Conservation (phyloP, 2,888 invertebrate species). For the Ceramica pisi region DNA sequence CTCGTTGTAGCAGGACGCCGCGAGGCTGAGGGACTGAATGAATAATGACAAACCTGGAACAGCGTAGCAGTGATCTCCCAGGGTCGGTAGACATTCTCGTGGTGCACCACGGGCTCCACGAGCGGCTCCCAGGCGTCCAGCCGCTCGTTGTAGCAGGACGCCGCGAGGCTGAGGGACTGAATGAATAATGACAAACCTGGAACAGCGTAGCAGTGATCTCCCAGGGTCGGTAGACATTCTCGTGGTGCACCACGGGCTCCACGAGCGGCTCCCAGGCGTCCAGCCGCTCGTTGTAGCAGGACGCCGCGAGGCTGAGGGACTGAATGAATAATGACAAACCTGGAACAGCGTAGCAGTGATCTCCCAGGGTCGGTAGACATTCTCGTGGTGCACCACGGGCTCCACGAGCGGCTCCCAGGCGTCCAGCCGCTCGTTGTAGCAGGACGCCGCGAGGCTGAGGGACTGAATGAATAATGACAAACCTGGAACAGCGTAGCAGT, state of each 20-base stretch:
- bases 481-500: constrained; percentile 92
- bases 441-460: constrained; percentile 86
- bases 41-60: constrained; percentile 85
- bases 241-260: constrained; percentile 93
- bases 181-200: constrained; percentile 82
- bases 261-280: constrained; percentile 96
- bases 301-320: constrained; percentile 85
- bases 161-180: constrained; percentile 85
- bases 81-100: constrained; percentile 92
- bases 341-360: constrained; percentile 92
- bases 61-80: constrained; percentile 93
- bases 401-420: constrained; percentile 97
- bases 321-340: constrained; percentile 75
- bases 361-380: constrained; percentile 93
- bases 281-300: constrained; percentile 93
- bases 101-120: constrained; percentile 93
- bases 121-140: constrained; percentile 96
- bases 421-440: constrained; percentile 93
- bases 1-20: constrained; percentile 92
- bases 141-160: constrained; percentile 92
- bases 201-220: constrained; percentile 92
- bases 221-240: constrained; percentile 93
- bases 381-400: constrained; percentile 93
- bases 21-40: constrained; percentile 83
- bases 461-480: constrained; percentile 59